Conservation (phyloP, 2,113 vertebrate genomes). For the Tiliqua scincoides region DNA sequence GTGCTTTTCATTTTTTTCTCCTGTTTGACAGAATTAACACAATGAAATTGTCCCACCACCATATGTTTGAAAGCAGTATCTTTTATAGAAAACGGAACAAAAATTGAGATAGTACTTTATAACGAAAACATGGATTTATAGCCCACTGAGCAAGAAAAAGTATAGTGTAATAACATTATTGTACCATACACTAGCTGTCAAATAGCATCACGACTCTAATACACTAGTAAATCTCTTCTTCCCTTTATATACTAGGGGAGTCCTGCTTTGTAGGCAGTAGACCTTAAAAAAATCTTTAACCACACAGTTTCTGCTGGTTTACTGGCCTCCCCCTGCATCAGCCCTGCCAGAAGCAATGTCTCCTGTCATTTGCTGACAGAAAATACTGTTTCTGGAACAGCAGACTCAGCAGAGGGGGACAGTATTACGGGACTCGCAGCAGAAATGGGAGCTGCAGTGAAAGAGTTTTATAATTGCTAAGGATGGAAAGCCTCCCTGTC, state of each 20-base stretch:
- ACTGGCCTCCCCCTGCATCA: background rate
- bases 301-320: background rate
- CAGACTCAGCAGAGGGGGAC: background rate
- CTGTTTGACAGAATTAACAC: background rate
- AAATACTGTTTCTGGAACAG: background rate
- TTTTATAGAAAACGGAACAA: background rate
- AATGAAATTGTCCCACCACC: background rate
- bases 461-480: background rate
- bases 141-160: background rate
- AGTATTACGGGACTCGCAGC: background rate
- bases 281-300: background rate
- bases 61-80: background rate
- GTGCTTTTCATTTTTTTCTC: background rate
- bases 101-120: background rate
- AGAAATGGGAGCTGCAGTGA: background rate
- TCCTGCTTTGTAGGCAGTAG: background rate
- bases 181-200: background rate
- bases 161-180: background rate
- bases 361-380: slow-evolving; percentile 26
- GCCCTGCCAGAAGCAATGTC: slow-evolving; percentile 10
- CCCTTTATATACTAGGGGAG: background rate
- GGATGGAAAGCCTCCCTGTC: too few relatives aligned
- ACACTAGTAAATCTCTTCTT: background rate
- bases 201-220: background rate
- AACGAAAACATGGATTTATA: slow-evolving; percentile 19